These are phyloP conservation scores for Crenuchus spilurus DNA, from an alignment of 2,797 vertebrate species.

Conservation along the genomic window DNA sequence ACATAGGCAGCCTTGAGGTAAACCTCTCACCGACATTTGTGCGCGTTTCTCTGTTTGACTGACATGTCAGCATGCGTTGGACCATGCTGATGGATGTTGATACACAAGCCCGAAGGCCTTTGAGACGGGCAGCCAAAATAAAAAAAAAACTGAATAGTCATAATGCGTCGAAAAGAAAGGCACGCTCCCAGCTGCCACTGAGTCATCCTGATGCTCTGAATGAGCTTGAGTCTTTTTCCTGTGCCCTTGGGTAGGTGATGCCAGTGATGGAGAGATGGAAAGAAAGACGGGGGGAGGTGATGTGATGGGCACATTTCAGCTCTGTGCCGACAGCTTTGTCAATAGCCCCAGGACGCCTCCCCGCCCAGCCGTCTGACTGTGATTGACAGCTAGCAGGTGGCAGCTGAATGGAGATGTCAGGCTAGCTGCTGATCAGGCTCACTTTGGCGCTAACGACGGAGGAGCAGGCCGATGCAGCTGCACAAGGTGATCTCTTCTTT, in stretches of 20 bases:
- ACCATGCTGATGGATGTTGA: conserved; percentile 32
- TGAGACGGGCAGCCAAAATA: not conserved
- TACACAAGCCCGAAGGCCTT: conserved; percentile 20
- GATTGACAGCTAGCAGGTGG: conserved; percentile 87
- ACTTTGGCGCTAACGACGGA: conserved; percentile 72
- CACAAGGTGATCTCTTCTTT: conserved; percentile 80
- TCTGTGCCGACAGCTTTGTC: conserved; percentile 78
- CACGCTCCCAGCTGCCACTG: conserved; percentile 28
- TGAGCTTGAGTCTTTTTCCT: conserved; percentile 28
- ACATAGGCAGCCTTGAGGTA: conserved; percentile 14
- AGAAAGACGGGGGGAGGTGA: conserved; percentile 46
- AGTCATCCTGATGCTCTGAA: conserved; percentile 30
- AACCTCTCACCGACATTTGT: conserved; percentile 28
- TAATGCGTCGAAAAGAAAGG: conserved; percentile 11
- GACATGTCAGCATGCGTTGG: conserved; percentile 38
- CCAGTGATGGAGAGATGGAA: conserved; percentile 41
- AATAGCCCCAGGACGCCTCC: conserved; percentile 75
- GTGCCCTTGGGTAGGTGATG: conserved; percentile 47
- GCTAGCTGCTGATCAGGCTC: conserved; percentile 71
- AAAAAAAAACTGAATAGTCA: conserved; percentile 20
- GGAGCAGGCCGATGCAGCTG: conserved; percentile 68
- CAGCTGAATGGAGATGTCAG: conserved; percentile 82
- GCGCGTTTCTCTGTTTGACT: conserved; percentile 38
- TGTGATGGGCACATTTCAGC: conserved; percentile 81
- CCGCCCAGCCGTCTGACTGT: conserved; percentile 58